A percentile compares a stretch with the other conserved stretches of the same genome.
Evolutionary conservation across 1,140 invertebrate genomes (phyloP).

Genomic region (Heliconius congener): DNA sequence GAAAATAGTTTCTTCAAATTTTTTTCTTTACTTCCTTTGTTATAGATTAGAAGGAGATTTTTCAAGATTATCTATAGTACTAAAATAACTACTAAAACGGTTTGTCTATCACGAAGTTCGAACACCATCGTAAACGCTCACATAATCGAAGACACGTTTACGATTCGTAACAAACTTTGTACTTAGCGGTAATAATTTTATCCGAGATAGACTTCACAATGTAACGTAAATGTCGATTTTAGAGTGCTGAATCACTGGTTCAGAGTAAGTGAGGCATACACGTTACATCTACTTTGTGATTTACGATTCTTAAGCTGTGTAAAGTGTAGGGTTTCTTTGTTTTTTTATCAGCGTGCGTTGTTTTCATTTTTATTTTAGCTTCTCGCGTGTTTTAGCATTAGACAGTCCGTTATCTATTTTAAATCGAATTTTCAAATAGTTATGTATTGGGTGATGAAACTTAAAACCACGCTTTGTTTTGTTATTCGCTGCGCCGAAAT

Average conservation of each 20-base stretch:
- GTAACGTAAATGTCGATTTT: constrained; percentile 23
- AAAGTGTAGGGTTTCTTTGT: not conserved
- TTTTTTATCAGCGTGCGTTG: too few species aligned
- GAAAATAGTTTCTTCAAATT: too few species aligned
- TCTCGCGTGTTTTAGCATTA: too few species aligned
- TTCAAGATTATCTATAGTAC: not conserved
- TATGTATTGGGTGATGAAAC: too few species aligned
- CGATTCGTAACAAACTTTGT: constrained; percentile 28
- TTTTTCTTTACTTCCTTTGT: too few species aligned
- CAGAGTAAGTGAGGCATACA: not conserved
- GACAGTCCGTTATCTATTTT: too few species aligned
- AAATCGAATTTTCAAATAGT: too few species aligned
- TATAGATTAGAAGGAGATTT: not conserved
- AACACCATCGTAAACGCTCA: constrained; percentile 24
- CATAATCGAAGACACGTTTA: constrained; percentile 31
- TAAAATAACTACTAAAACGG: not conserved
- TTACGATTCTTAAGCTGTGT: not conserved
- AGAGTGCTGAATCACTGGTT: constrained; percentile 13
- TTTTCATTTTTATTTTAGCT: too few species aligned
- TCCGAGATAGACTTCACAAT: constrained; percentile 30
- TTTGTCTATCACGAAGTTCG: not conserved
- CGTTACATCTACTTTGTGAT: not conserved
- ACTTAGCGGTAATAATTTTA: constrained; percentile 17
- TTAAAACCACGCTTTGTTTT: too few species aligned
- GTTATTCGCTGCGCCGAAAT: too few species aligned